phyloP scores from a whole-genome alignment of 2,113 vertebrate genomes.

The Ammodytes dubius region DNA sequence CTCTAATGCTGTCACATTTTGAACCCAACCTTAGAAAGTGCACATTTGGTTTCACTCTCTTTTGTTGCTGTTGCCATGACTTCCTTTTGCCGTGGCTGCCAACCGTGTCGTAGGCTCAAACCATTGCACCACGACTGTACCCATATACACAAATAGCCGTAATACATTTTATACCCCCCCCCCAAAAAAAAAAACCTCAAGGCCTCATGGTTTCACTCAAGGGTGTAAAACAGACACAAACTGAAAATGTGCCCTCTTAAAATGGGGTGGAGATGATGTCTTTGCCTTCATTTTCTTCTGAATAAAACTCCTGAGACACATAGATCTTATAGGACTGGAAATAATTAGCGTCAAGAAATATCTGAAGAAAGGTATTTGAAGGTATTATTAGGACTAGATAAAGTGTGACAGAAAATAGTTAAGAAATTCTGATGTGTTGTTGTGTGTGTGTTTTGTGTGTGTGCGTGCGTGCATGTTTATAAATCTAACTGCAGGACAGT shows the following conservation, averaged over 20 bases:
- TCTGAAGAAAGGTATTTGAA: background rate
- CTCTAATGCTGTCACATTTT: background rate
- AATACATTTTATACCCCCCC: background rate
- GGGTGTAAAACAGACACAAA: background rate
- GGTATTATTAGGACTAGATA: background rate
- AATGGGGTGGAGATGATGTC: background rate
- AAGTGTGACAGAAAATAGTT: background rate
- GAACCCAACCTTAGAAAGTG: background rate
- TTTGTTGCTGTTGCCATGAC: background rate
- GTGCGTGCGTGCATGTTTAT: background rate
- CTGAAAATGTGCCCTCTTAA: background rate
- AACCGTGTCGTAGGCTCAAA: background rate
- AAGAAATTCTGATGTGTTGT: background rate
- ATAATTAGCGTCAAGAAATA: slow-evolving; percentile 6
- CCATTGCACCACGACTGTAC: background rate
- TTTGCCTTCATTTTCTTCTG: background rate
- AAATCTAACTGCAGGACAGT: background rate
- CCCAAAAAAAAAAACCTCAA: background rate
- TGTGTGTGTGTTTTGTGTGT: background rate
- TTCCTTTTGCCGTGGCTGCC: background rate
- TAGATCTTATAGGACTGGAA: background rate
- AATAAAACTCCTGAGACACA: slow-evolving; percentile 5
- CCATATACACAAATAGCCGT: background rate
- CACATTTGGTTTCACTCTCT: background rate
- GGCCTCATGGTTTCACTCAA: background rate